Evolutionary conservation across 2,888 invertebrate genomes (phyloP), one percentile per base, ranked within the genome.

Genomic region (Oligia strigilis): DNA sequence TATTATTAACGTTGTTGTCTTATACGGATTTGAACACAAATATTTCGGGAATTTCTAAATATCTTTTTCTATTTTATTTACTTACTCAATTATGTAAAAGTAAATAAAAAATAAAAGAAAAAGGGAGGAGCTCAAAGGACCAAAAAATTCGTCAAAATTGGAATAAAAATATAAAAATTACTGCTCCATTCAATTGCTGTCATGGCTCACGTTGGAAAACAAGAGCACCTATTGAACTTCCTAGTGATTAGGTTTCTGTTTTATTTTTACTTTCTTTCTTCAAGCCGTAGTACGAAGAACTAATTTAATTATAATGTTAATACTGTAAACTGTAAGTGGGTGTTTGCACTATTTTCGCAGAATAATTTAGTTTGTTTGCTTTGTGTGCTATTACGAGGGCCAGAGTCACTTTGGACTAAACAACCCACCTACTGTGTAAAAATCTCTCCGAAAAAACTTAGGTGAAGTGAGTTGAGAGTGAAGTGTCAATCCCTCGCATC

Each of bases 221-320:
- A 94, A 93, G 90, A 93, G 91, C 91, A 92, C 91, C 93, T 91
- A 90, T 91, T 91, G 92, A 94, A 93, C 93, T 94, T 92, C 91
- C 92, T 94, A 92, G 93, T 94, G 94, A 94, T 94, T 94, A 94
- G 93, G 92, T 93, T 93, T 93, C 91, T 92, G 91, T 92, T 92
- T 92, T 92, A 89, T 90, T 90, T 88, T 83, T 88, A 86, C 85
- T 87, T 89, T 86, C 82, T 86, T 88, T 89, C 87, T 89, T 79
- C 83, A 83, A 85, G 86, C 73, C 66, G 83, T 67, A 84, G 82
- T 87, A 60, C 78, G 77, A 58, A 67, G 64, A 77, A 80, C 84
- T 79, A 80, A 80, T 85, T 83, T 78, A 81, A 83, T 72, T 65
- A 78, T 49, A 75, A 81, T 75, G 58, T 62, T 66, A 76, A 73